These are phyloP conservation scores for Ophioninae sp. DNA, from an alignment of 2,888 invertebrate species.

Conservation along the genomic window DNA sequence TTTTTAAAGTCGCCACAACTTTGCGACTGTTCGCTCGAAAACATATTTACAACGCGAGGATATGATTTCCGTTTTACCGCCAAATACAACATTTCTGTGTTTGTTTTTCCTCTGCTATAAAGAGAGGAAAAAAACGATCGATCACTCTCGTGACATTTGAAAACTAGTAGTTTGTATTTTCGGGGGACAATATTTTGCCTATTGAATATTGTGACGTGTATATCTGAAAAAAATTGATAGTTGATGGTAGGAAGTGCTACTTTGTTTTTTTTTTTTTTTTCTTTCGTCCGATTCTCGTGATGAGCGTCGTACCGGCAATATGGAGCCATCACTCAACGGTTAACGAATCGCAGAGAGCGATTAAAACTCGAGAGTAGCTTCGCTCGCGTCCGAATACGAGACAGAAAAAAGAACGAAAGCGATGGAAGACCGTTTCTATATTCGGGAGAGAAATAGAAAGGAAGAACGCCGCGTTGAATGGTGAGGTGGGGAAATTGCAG, in stretches of 20 bases:
- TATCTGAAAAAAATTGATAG: slow-evolving; percentile 13
- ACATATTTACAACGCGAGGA: neutral
- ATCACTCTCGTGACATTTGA: neutral
- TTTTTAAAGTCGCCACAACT: neutral
- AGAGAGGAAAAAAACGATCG: neutral
- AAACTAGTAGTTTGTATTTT: neutral
- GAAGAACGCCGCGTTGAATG: neutral
- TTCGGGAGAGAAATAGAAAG: slow-evolving; percentile 38
- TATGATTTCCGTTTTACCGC: neutral
- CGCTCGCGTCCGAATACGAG: slow-evolving; percentile 46
- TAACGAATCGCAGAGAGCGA: slow-evolving; percentile 71
- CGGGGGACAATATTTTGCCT: neutral
- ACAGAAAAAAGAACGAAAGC: slow-evolving; percentile 36
- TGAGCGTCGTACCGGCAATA: neutral
- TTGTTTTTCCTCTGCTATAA: neutral
- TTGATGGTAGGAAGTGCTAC: neutral
- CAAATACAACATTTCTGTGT: neutral
- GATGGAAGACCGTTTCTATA: slow-evolving; percentile 17
- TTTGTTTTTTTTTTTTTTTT: slow-evolving; percentile 6
- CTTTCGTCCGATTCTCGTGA: neutral
- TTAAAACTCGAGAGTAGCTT: slow-evolving; percentile 72
- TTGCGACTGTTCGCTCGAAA: neutral
- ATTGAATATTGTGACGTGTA: neutral
- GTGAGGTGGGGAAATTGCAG: neutral
- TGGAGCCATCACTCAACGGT: slow-evolving; percentile 57